A percentile compares a stretch with the other conserved stretches of the same genome.
phyloP scores from a whole-genome alignment of 2,888 invertebrate species.

The Cheilosia pagana region DNA sequence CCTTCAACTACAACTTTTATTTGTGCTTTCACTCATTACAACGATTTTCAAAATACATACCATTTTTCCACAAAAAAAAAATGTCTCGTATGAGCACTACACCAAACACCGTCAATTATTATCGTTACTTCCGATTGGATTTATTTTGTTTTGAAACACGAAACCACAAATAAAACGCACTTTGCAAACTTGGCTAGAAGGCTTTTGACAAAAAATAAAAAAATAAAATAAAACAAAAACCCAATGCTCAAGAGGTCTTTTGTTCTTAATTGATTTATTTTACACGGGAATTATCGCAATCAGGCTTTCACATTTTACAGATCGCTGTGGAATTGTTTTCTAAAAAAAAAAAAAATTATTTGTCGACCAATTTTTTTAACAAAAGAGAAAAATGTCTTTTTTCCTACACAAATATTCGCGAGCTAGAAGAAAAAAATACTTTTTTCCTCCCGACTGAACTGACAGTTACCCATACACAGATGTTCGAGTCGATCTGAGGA shows the following conservation, averaged over 20 bases:
- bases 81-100: background rate
- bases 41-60: constrained; percentile 18
- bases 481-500: constrained; percentile 42
- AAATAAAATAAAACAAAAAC: background rate
- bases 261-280: constrained; percentile 25
- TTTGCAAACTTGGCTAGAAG: constrained; percentile 37
- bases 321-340: background rate
- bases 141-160: constrained; percentile 25
- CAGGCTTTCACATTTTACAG: constrained; percentile 52
- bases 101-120: background rate
- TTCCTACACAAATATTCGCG: constrained; percentile 40
- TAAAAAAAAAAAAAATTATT: background rate
- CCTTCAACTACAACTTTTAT: constrained; percentile 22
- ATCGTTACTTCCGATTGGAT: background rate
- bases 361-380: constrained; percentile 3
- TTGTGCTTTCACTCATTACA: constrained; percentile 3
- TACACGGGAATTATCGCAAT: constrained; percentile 22
- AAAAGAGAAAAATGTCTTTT: constrained; percentile 19
- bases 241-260: constrained; percentile 24
- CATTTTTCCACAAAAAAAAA: constrained; percentile 38
- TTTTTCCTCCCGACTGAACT: constrained; percentile 25
- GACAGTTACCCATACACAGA: constrained; percentile 60
- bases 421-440: constrained; percentile 20
- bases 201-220: constrained; percentile 11
- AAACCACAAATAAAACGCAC: constrained; percentile 55